These are phyloP conservation scores for Nowickia ferox DNA, from an alignment of 2,888 invertebrate genomes.

Conservation along the genomic window DNA sequence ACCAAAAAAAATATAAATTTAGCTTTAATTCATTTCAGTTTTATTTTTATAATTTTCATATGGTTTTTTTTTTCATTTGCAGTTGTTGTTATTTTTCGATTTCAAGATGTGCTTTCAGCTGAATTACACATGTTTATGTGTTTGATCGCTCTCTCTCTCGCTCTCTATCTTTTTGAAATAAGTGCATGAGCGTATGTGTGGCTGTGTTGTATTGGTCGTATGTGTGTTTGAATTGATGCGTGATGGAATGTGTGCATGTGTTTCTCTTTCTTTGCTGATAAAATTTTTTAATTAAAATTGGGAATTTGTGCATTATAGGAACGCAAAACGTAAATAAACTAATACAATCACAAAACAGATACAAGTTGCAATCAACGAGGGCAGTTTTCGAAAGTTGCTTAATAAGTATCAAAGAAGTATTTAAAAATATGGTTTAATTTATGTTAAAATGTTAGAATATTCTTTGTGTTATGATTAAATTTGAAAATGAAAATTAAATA, in stretches of 20 bases:
- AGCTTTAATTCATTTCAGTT: slow-evolving; percentile 28
- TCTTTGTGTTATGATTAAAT: background rate
- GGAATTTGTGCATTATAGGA: slow-evolving; percentile 53
- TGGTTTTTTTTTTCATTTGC: background rate
- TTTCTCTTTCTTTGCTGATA: background rate
- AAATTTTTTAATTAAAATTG: slow-evolving; percentile 54
- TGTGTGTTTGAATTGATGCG: slow-evolving; percentile 5
- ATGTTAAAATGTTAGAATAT: background rate
- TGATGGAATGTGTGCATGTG: background rate
- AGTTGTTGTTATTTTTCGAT: slow-evolving; percentile 25
- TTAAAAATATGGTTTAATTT: background rate
- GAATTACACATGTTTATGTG: slow-evolving; percentile 4
- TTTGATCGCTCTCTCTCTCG: background rate
- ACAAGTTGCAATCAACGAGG: background rate
- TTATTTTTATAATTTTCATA: background rate
- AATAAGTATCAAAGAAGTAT: background rate
- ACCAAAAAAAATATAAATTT: slow-evolving; percentile 33
- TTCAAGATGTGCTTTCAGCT: slow-evolving; percentile 21
- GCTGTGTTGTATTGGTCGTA: background rate
- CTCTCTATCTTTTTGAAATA: too few species aligned
- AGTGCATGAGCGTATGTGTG: background rate
- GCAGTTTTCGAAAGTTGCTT: background rate
- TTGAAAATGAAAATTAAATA: too few species aligned
- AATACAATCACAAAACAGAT: background rate
- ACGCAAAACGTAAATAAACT: background rate